phyloP scores from a whole-genome alignment of 2,113 vertebrate genomes.

The Mobula hypostoma region DNA sequence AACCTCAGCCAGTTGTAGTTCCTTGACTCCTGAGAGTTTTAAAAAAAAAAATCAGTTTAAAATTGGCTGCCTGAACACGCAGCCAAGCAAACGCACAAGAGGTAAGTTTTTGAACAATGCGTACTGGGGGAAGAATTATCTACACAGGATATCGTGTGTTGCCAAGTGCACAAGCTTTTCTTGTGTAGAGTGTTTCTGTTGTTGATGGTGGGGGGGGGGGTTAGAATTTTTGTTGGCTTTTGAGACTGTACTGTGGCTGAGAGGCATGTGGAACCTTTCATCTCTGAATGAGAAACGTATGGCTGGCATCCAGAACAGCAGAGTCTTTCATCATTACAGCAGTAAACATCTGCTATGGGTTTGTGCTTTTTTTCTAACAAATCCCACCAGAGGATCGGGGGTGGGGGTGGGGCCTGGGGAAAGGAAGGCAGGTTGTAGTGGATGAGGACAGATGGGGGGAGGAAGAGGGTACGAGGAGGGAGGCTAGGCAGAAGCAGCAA shows the following conservation, averaged over 20 bases:
- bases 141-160: neutral
- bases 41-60: too few species aligned
- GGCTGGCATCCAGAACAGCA: constrained; percentile 72
- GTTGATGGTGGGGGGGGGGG: constrained; percentile 43
- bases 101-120: neutral
- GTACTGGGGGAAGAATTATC: neutral
- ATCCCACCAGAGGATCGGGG: constrained; percentile 54
- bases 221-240: constrained; percentile 48
- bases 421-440: constrained; percentile 14
- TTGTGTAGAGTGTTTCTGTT: constrained; percentile 57
- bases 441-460: constrained; percentile 18
- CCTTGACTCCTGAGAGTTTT: neutral
- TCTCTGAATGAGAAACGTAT: constrained; percentile 75
- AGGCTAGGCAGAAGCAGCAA: neutral
- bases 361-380: constrained; percentile 59
- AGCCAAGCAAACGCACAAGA: constrained; percentile 16
- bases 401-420: constrained; percentile 46
- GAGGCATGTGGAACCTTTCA: constrained; percentile 66
- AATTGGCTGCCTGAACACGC: neutral
- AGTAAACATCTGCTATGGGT: constrained; percentile 69
- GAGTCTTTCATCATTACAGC: constrained; percentile 67
- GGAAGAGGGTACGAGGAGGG: neutral
- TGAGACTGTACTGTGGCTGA: constrained; percentile 62
- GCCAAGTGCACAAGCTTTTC: constrained; percentile 46
- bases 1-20: neutral